phyloP scores from a whole-genome alignment of 2,888 invertebrate species.

The Strigamia crassipes region DNA sequence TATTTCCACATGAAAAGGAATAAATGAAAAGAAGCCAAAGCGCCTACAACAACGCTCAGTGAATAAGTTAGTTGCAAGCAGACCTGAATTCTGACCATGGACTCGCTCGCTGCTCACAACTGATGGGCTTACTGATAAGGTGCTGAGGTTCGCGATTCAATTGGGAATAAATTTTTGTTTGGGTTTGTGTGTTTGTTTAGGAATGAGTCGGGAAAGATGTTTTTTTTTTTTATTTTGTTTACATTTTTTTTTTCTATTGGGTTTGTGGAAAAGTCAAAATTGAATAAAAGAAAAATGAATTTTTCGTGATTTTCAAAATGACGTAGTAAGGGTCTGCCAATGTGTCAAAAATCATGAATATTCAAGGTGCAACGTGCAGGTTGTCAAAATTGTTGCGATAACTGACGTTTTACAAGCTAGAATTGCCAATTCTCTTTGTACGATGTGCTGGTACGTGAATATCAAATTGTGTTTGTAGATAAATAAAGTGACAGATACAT shows the following conservation, averaged over 20 bases:
- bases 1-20: slow-evolving; percentile 40
- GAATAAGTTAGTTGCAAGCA: background rate
- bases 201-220: background rate
- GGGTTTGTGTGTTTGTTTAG: background rate
- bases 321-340: too few relatives aligned
- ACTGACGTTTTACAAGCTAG: too few relatives aligned
- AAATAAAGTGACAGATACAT: background rate
- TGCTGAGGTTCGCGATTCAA: background rate
- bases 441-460: too few relatives aligned
- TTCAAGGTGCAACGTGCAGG: too few relatives aligned
- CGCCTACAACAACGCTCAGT: background rate
- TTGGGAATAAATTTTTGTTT: slow-evolving; percentile 7
- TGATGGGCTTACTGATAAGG: slow-evolving; percentile 35
- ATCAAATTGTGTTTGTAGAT: too few relatives aligned
- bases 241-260: too few relatives aligned
- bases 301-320: too few relatives aligned
- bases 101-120: slow-evolving; percentile 15
- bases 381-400: too few relatives aligned
- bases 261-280: too few relatives aligned
- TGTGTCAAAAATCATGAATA: too few relatives aligned
- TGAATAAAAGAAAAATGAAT: background rate
- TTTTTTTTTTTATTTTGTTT: too few relatives aligned
- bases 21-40: slow-evolving; percentile 35
- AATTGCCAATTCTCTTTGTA: too few relatives aligned
- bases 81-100: slow-evolving; percentile 25